phyloP scores from a whole-genome alignment of 2,888 invertebrate genomes.

The Piscicola geometra region DNA sequence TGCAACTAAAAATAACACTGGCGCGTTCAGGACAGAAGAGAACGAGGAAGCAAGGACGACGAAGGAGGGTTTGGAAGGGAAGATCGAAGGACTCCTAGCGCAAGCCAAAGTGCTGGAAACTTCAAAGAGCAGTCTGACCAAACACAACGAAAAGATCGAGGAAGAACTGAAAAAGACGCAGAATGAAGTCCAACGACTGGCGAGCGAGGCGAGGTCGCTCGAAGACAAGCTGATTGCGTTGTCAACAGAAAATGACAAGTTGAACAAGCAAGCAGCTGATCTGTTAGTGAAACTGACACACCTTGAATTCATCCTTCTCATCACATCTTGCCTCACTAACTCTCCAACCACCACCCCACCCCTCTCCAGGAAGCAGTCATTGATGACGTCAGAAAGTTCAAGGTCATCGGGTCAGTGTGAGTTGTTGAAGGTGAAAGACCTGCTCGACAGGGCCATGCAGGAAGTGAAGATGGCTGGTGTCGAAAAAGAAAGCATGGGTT shows the following conservation, averaged over 20 bases:
- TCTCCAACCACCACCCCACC: neutral
- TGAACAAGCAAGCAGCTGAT: neutral
- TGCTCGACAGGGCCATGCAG: conserved; percentile 7
- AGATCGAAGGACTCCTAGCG: neutral
- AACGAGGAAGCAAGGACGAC: neutral
- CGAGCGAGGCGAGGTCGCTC: neutral
- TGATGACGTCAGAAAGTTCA: neutral
- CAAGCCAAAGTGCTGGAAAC: neutral
- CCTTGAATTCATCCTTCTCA: too few species aligned
- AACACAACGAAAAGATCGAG: neutral
- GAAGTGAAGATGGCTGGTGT: neutral
- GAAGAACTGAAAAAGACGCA: neutral
- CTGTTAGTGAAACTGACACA: neutral
- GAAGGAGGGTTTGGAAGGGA: neutral
- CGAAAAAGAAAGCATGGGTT: neutral
- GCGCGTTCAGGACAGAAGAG: too few species aligned
- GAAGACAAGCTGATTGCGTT: neutral
- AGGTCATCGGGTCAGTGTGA: conserved; percentile 1
- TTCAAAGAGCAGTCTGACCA: neutral
- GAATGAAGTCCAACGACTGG: neutral
- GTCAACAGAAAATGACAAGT: neutral
- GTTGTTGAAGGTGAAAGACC: conserved; percentile 5
- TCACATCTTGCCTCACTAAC: too few species aligned
- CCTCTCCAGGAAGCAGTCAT: neutral
- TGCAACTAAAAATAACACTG: neutral